Evolutionary conservation across 2,113 vertebrate species (phyloP).

Genomic region (Ictidomys tridecemlineatus): DNA sequence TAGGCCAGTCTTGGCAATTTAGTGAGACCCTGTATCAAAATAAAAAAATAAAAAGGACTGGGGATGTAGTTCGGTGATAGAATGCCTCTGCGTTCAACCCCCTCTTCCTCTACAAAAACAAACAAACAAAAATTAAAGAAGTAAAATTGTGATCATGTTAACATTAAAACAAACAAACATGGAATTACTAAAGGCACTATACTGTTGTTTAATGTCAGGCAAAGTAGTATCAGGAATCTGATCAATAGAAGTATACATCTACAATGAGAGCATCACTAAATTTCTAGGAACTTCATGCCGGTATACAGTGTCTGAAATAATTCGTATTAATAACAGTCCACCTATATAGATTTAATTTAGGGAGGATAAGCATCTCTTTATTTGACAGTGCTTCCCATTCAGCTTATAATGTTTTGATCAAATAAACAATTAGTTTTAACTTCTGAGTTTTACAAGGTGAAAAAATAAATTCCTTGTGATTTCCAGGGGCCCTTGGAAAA

Average conservation of each 20-base stretch:
- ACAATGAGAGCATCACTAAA: not conserved
- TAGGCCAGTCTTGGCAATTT: no score
- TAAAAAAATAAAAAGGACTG: no score
- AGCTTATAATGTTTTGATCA: not conserved
- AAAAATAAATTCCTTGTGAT: constrained; percentile 9
- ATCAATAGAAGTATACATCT: not conserved
- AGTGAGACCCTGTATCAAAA: no score
- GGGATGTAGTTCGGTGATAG: no score
- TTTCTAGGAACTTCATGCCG: not conserved
- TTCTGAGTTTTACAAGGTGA: not conserved
- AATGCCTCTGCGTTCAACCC: no score
- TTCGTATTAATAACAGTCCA: not conserved
- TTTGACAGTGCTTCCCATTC: not conserved
- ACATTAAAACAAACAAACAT: not conserved
- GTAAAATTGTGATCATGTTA: constrained; percentile 30
- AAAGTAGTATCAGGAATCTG: not conserved
- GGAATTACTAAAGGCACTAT: not conserved
- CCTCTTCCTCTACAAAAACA: no score
- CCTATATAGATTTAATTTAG: not conserved
- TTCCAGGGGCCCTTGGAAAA: not conserved
- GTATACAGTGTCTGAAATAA: constrained; percentile 27
- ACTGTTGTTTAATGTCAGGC: constrained; percentile 15
- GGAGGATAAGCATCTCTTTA: not conserved
- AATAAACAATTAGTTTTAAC: constrained; percentile 10
- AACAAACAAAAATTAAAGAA: not conserved